Conservation (phyloP, 2,113 vertebrate species). For the Sebastes fasciatus region DNA sequence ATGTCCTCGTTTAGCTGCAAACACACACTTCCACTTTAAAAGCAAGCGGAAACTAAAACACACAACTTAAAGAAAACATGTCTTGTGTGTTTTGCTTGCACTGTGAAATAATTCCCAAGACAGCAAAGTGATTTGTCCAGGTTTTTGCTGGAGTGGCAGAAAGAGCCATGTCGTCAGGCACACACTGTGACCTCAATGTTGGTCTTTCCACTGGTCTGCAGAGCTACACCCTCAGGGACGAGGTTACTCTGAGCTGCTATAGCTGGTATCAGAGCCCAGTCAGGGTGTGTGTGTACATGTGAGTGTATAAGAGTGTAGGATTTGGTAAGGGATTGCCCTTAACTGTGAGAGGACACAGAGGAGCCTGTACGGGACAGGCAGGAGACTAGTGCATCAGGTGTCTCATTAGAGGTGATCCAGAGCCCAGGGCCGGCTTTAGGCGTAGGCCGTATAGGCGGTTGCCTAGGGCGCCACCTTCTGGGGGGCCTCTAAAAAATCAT, state of each 20-base stretch:
- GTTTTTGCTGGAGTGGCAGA: conserved; percentile 54
- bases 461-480: no score
- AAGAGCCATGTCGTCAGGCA: conserved; percentile 26
- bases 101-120: conserved; percentile 29
- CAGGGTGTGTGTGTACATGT: not conserved
- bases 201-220: conserved; percentile 33
- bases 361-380: not conserved
- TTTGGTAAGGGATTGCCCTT: not conserved
- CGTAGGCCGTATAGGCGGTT: no score
- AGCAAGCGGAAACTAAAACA: not conserved
- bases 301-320: not conserved
- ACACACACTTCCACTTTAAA: conserved; percentile 5
- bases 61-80: conserved; percentile 4
- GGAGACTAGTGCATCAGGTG: conserved; percentile 18
- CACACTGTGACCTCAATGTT: conserved; percentile 19
- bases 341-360: conserved; percentile 8
- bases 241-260: conserved; percentile 2
- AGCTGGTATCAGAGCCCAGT: conserved; percentile 25
- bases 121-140: conserved; percentile 17
- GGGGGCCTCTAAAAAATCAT: no score
- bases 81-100: conserved; percentile 5
- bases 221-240: conserved; percentile 28
- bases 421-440: not conserved
- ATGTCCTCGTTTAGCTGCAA: conserved; percentile 7
- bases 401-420: conserved; percentile 26